Evolutionary conservation across 2,797 vertebrate genomes (phyloP).

Genomic region (Hypotaenidia philippensis): DNA sequence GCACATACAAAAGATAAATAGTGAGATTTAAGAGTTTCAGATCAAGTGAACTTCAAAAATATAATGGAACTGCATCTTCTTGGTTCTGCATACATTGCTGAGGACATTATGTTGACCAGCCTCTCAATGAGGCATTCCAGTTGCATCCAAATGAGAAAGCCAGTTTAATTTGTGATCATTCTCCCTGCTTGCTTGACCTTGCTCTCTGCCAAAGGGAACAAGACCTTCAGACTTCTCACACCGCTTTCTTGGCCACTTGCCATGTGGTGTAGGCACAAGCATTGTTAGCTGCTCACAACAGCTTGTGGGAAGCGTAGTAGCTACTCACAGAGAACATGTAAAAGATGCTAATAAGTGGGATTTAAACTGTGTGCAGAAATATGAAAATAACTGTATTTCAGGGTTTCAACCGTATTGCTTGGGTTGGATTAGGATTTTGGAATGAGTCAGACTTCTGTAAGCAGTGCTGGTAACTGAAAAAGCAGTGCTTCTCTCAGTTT

Average conservation of each 20-base stretch:
- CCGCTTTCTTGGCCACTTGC: background rate
- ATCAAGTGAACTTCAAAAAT: background rate
- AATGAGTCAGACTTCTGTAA: background rate
- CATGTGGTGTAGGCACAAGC: fast-evolving
- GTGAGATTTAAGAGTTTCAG: background rate
- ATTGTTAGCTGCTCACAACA: background rate
- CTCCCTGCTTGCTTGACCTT: background rate
- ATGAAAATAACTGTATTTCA: background rate
- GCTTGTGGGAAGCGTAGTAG: background rate
- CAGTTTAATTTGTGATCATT: fast-evolving
- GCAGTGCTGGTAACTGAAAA: background rate
- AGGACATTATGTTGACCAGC: background rate
- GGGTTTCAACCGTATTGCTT: background rate
- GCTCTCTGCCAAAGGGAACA: background rate
- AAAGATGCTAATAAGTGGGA: background rate
- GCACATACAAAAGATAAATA: background rate
- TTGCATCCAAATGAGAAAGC: background rate
- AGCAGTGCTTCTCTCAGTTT: background rate
- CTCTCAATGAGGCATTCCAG: background rate
- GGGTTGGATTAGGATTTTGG: background rate
- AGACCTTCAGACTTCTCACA: background rate
- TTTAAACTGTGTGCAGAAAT: background rate
- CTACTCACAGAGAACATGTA: background rate
- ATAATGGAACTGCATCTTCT: fast-evolving
- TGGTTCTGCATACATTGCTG: background rate